Evolutionary conservation across 2,113 vertebrate species (phyloP), one percentile per base, ranked within the genome.

Genomic region (Perca flavescens): DNA sequence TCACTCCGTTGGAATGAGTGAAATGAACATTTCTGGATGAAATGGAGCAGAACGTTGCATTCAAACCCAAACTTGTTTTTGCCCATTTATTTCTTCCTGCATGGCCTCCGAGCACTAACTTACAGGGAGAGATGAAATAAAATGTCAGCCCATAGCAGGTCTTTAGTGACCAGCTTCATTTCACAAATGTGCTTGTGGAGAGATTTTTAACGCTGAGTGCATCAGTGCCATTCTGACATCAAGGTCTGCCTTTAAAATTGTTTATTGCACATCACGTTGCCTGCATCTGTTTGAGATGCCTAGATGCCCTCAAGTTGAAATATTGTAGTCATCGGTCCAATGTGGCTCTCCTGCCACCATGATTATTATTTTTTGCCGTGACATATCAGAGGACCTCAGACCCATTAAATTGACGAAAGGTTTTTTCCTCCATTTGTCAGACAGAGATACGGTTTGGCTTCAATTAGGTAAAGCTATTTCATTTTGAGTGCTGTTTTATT

Each of bases 11-110:
- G 80, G 79, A 90, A 90, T 68, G 88, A 90, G 80, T 36, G 17
- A 90, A 90, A 90, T 76, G 84, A 92, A 92, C 90, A 87, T 93
- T 91, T 93, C 80, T 74, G 69, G 85, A 86, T 90, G 78, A 92
- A 93, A 93, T 89, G 92, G 86, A 93, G 91, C 91, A 89, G 85
- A 91, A 85, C 86, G 84, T 58, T 88, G 83, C 75, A 62, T 88
- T 89, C 79, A 64, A 91, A 86, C 82, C 61, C 82, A 63, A 86
- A 88, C 86, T 75, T 72, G 5, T 83, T 77, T 67, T 65, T 54
- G 14, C 62, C 63, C 70, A 49, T 67, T 72, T 77, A 22, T 56
- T 66, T 61, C 19, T 74, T 52, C 58, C 74, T 63, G 57, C 72
- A 28, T 4, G 46, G 52, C 60, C 57, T 63, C 63, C 3, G n/a